phyloP scores from a whole-genome alignment of 2,113 vertebrate genomes.

The Rhipidura dahli region DNA sequence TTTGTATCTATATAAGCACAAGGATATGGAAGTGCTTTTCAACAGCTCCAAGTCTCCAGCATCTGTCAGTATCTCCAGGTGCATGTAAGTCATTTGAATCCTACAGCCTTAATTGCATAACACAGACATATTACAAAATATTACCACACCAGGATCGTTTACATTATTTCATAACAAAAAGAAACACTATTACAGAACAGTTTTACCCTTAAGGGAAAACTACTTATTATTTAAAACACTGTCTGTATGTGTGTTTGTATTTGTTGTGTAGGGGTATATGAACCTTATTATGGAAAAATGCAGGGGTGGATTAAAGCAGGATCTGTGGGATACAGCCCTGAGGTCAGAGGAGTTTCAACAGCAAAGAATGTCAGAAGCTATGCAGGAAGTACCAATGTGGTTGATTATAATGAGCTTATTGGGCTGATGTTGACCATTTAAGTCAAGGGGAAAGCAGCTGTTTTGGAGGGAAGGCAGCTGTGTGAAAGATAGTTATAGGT shows the following conservation, averaged over 20 bases:
- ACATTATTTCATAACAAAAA: conserved; percentile 66
- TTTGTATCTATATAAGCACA: not conserved
- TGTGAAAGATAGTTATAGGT: not conserved
- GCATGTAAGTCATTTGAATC: not conserved
- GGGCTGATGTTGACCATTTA: not conserved
- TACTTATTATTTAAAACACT: conserved; percentile 22
- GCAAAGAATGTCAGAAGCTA: conserved; percentile 5
- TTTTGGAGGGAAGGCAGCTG: not conserved
- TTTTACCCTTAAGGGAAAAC: conserved; percentile 44
- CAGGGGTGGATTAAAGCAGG: conserved; percentile 20
- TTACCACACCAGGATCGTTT: conserved; percentile 22
- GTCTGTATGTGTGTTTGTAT: not conserved
- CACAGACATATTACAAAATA: conserved; percentile 19
- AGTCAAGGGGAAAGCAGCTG: not conserved
- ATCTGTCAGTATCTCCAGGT: conserved; percentile 4
- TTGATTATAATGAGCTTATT: not conserved
- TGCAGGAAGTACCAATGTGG: not conserved
- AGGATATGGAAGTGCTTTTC: not conserved
- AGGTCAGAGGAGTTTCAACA: conserved; percentile 17
- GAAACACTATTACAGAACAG: conserved; percentile 40
- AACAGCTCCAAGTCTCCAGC: not conserved
- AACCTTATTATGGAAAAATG: conserved; percentile 19
- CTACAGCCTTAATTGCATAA: conserved; percentile 38
- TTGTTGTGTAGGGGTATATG: not conserved
- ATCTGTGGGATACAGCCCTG: conserved; percentile 19